Conservation (phyloP, 2,888 invertebrate genomes). For the Polia nebulosa region DNA sequence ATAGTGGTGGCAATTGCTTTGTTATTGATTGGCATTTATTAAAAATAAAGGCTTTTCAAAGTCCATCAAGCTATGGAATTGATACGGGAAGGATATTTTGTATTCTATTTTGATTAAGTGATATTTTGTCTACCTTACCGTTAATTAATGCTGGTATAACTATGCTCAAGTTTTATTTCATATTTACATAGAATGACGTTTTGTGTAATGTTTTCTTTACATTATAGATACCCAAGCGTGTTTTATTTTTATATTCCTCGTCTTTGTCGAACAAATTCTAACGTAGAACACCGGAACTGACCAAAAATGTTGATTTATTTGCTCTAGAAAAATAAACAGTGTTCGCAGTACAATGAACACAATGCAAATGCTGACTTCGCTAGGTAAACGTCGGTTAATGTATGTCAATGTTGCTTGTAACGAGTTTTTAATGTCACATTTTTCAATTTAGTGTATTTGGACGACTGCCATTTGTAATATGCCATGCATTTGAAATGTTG, state of each 20-base stretch:
- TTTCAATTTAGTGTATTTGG: slow-evolving; percentile 44
- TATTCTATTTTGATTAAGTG: background rate
- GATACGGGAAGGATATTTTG: too few relatives aligned
- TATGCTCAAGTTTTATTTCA: too few relatives aligned
- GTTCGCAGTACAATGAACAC: slow-evolving; percentile 26
- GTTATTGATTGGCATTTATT: background rate
- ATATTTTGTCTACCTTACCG: background rate
- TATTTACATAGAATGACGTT: too few relatives aligned
- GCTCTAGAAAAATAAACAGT: slow-evolving; percentile 20
- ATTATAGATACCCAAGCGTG: background rate
- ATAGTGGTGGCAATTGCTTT: background rate
- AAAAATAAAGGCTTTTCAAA: background rate
- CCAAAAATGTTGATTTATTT: slow-evolving; percentile 32
- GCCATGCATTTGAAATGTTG: slow-evolving; percentile 37
- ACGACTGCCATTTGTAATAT: slow-evolving; percentile 43
- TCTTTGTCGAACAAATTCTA: slow-evolving; percentile 13
- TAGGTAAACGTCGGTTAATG: slow-evolving; percentile 42
- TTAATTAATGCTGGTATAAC: too few relatives aligned
- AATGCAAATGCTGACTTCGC: slow-evolving; percentile 40
- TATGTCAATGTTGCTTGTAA: slow-evolving; percentile 47
- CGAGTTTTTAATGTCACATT: slow-evolving; percentile 60
- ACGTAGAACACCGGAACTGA: slow-evolving; percentile 5
- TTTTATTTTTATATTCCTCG: background rate
- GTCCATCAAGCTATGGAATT: background rate
- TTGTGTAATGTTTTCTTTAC: too few relatives aligned